These are phyloP conservation scores for Centroberyx gerrardi DNA, from an alignment of 2,797 vertebrate genomes.

Conservation along the genomic window DNA sequence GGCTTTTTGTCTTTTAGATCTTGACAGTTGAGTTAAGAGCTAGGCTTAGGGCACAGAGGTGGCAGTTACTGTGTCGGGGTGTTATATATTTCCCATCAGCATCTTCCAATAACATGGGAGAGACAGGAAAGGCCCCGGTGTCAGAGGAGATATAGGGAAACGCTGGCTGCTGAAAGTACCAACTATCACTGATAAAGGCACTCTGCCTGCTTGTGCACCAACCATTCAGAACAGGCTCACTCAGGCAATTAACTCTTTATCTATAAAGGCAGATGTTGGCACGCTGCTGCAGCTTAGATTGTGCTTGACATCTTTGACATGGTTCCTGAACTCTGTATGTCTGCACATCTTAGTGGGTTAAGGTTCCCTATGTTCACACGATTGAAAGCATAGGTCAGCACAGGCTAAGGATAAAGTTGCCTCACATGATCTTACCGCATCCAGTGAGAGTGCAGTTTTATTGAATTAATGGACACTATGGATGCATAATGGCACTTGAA, in stretches of 20 bases:
- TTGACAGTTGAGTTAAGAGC: conserved; percentile 72
- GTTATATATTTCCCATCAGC: conserved; percentile 70
- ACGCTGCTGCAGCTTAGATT: conserved; percentile 2
- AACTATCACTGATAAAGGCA: conserved; percentile 50
- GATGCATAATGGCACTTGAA: background rate
- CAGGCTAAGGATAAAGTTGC: background rate
- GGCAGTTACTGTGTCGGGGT: conserved; percentile 65
- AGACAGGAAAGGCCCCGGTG: conserved; percentile 54
- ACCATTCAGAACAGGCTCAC: conserved; percentile 21
- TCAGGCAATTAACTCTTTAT: conserved; percentile 56
- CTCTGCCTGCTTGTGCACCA: conserved; percentile 31
- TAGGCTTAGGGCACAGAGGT: conserved; percentile 58
- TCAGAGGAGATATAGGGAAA: conserved; percentile 53
- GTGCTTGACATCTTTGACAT: conserved; percentile 21
- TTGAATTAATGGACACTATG: background rate
- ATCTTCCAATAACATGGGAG: conserved; percentile 64
- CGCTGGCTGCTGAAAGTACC: conserved; percentile 45
- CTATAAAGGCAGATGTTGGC: conserved; percentile 18
- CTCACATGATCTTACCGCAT: background rate
- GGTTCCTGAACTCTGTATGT: background rate
- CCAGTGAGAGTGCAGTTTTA: background rate
- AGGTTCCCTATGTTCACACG: background rate
- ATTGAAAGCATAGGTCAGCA: background rate
- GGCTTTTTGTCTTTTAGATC: conserved; percentile 73
- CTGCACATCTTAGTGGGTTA: background rate